These are phyloP conservation scores for Geophilus truncorum DNA, from an alignment of 2,888 invertebrate genomes.

Conservation along the genomic window DNA sequence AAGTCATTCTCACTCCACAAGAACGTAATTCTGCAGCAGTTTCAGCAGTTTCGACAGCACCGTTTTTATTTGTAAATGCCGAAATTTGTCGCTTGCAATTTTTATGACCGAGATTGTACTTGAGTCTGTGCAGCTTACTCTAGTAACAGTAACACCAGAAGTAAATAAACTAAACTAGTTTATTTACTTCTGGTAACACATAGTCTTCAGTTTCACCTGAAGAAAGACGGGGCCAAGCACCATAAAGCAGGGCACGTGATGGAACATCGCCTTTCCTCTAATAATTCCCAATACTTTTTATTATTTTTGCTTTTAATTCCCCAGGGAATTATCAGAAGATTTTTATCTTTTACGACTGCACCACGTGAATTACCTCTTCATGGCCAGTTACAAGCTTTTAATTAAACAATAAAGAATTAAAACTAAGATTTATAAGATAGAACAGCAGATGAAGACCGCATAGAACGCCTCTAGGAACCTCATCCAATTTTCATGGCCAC, in stretches of 20 bases:
- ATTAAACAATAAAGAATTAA: too few species aligned
- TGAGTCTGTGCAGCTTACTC: constrained; percentile 42
- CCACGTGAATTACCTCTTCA: background rate
- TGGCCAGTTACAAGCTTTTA: background rate
- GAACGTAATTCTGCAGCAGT: constrained; percentile 36
- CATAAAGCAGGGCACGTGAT: constrained; percentile 43
- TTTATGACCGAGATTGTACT: constrained; percentile 35
- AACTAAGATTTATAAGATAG: too few species aligned
- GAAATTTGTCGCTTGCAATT: constrained; percentile 34
- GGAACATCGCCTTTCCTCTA: too few species aligned
- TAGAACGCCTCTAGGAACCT: too few species aligned
- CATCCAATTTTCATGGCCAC: too few species aligned
- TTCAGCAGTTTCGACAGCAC: constrained; percentile 32
- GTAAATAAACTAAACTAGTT: too few species aligned
- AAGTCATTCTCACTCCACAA: constrained; percentile 35
- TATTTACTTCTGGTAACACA: too few species aligned
- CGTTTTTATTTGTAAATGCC: background rate
- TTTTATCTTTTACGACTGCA: background rate
- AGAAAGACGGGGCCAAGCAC: constrained; percentile 45
- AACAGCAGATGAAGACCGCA: too few species aligned
- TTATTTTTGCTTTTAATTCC: too few species aligned
- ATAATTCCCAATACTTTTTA: too few species aligned
- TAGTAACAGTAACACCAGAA: too few species aligned
- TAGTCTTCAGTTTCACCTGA: constrained; percentile 43
- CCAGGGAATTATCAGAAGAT: too few species aligned